phyloP scores from a whole-genome alignment of 1,140 invertebrate genomes.

The Gryon sp. region DNA sequence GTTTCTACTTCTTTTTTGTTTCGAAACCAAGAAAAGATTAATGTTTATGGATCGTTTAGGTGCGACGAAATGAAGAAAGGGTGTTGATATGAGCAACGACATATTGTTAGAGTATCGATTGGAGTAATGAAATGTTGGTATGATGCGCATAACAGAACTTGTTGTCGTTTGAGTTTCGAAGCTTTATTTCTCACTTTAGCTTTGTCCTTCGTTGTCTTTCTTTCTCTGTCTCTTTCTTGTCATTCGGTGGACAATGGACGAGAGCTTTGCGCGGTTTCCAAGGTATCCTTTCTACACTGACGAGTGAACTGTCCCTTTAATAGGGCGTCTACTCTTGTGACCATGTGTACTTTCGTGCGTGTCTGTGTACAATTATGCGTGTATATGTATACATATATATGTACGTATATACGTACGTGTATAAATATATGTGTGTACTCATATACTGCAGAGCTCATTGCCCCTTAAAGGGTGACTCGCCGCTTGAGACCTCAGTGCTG shows the following conservation, averaged over 20 bases:
- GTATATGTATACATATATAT: background rate
- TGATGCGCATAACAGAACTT: constrained; percentile 20
- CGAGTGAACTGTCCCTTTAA: constrained; percentile 57
- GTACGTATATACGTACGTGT: background rate
- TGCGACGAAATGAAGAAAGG: background rate
- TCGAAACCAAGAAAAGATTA: no score
- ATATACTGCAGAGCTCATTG: constrained; percentile 36
- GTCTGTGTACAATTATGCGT: no score
- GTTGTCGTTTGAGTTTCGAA: background rate
- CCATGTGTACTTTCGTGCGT: background rate
- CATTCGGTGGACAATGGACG: constrained; percentile 49
- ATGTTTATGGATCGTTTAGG: no score
- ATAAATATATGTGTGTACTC: background rate
- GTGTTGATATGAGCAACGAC: constrained; percentile 12
- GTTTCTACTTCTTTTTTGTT: no score
- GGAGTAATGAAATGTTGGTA: constrained; percentile 40
- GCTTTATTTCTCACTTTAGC: no score
- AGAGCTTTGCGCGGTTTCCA: constrained; percentile 27
- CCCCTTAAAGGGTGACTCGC: constrained; percentile 55
- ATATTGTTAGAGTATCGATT: constrained; percentile 39
- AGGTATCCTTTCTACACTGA: constrained; percentile 43
- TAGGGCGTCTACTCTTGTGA: constrained; percentile 48
- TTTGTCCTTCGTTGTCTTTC: constrained; percentile 26
- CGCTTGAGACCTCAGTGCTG: constrained; percentile 54
- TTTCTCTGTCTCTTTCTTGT: no score